These are phyloP conservation scores for Macaria notata DNA, from an alignment of 2,888 invertebrate species.

Conservation along the genomic window DNA sequence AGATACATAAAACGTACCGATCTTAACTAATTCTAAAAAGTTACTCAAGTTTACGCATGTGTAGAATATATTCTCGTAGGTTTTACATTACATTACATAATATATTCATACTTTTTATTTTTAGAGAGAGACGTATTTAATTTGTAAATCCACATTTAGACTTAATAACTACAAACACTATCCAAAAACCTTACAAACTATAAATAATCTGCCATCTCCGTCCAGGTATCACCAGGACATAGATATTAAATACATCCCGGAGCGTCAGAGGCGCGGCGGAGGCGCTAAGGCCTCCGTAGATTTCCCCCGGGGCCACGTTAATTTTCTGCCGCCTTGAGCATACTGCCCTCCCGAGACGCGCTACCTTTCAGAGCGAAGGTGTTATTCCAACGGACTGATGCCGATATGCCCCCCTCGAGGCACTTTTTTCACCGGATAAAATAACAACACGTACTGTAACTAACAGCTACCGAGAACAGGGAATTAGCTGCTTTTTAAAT, in stretches of 20 bases:
- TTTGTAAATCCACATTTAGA: too few relatives aligned
- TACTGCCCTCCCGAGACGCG: constrained; percentile 84
- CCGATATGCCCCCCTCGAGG: constrained; percentile 69
- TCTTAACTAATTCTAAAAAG: too few relatives aligned
- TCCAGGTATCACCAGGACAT: constrained; percentile 29
- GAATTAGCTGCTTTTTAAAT: constrained; percentile 31
- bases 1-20: too few relatives aligned
- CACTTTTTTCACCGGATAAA: constrained; percentile 67
- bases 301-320: constrained; percentile 86
- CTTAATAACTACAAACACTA: too few relatives aligned
- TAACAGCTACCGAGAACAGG: constrained; percentile 31
- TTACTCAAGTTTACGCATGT: too few relatives aligned
- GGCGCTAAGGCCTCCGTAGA: constrained; percentile 82
- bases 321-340: constrained; percentile 90
- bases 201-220: constrained; percentile 1
- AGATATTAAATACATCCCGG: constrained; percentile 77
- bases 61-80: too few relatives aligned
- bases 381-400: constrained; percentile 78
- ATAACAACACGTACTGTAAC: constrained; percentile 49
- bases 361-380: constrained; percentile 81
- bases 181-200: too few relatives aligned
- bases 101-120: too few relatives aligned
- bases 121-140: too few relatives aligned
- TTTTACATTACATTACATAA: too few relatives aligned
- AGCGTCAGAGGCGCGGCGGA: constrained; percentile 51